Percentiles rank a stretch among this genome's conserved stretches.
Evolutionary conservation across 2,797 vertebrate species (phyloP).

Genomic region (Lagorchestes hirsutus): DNA sequence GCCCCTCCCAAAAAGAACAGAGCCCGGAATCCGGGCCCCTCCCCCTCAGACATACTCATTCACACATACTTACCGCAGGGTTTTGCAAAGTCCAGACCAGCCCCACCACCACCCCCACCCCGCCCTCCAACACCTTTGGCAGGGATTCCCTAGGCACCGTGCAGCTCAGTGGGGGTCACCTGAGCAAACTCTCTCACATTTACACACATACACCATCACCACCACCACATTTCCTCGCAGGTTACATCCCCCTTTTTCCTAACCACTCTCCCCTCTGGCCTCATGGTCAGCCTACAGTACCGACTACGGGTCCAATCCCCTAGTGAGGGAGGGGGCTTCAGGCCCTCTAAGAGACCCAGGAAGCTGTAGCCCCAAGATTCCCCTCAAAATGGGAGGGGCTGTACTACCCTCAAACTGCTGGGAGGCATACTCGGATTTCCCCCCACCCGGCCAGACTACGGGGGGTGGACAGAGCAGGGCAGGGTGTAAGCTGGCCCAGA

Average conservation of each 20-base stretch:
- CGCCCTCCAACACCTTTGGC: not conserved
- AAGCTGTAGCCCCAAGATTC: too few relatives aligned
- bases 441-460: not conserved
- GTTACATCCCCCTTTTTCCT: not conserved
- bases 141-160: not conserved
- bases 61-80: not conserved
- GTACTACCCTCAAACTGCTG: not conserved
- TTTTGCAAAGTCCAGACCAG: not conserved
- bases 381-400: not conserved
- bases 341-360: too few relatives aligned
- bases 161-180: constrained; percentile 1
- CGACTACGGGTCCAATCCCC: not conserved
- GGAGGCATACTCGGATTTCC: not conserved
- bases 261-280: not conserved
- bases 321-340: too few relatives aligned
- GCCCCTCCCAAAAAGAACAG: not conserved
- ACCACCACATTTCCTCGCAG: not conserved
- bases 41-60: not conserved
- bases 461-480: not conserved
- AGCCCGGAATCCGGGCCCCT: not conserved
- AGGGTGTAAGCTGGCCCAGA: not conserved
- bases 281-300: not conserved
- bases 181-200: not conserved
- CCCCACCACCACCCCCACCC: not conserved
- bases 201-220: not conserved